These are phyloP conservation scores for Crotophaga sulcirostris DNA, from an alignment of 2,113 vertebrate genomes.

Conservation along the genomic window DNA sequence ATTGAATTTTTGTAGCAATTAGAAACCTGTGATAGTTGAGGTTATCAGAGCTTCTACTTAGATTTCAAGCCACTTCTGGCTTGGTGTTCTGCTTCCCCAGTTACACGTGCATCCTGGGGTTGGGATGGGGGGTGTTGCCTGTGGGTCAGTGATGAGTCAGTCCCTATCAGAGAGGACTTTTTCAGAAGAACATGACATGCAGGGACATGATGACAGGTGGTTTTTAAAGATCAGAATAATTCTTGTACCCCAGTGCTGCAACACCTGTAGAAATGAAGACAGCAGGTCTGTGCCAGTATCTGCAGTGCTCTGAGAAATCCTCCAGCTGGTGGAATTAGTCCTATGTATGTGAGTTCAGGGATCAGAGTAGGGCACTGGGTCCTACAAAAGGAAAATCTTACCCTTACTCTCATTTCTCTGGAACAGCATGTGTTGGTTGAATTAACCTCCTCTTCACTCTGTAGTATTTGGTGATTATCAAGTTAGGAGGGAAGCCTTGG, in stretches of 20 bases:
- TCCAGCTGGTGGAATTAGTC: not conserved
- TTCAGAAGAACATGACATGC: too few species aligned
- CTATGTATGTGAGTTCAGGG: rapidly evolving
- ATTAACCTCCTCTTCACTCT: not conserved
- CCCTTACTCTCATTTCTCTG: not conserved
- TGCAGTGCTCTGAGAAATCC: not conserved
- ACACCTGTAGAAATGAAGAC: not conserved
- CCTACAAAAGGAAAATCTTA: not conserved
- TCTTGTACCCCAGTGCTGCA: not conserved
- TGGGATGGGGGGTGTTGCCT: not conserved
- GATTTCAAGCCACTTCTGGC: not conserved
- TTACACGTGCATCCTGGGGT: rapidly evolving
- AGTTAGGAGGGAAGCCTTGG: not conserved
- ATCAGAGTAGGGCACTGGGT: not conserved
- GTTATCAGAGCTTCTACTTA: not conserved
- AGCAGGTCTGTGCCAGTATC: not conserved
- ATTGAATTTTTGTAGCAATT: not conserved
- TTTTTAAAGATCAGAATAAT: not conserved
- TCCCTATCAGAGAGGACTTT: not conserved
- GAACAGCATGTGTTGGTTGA: not conserved
- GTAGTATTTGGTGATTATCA: not conserved
- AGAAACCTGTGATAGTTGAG: not conserved
- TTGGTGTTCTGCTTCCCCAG: not conserved
- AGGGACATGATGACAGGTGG: too few species aligned
- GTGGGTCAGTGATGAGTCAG: not conserved